Evolutionary conservation across 2,113 vertebrate species (phyloP).

Genomic region (Nipponia nippon): DNA sequence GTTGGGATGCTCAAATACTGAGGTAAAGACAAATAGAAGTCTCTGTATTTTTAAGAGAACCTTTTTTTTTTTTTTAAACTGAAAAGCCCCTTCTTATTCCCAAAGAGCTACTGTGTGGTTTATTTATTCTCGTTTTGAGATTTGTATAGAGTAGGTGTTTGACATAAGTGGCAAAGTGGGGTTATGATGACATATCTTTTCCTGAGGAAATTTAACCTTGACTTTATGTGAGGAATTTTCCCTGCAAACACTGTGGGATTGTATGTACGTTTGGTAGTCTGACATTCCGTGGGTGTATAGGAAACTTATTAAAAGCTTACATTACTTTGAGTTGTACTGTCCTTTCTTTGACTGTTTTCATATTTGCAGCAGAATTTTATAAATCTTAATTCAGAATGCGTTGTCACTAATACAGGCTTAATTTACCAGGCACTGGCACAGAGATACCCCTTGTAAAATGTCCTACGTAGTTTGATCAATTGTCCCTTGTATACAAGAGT

Average conservation of each 20-base stretch:
- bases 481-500: background rate
- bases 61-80: background rate
- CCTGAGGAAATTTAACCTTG: slow-evolving; percentile 44
- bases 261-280: background rate
- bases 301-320: background rate
- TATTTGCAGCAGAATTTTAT: background rate
- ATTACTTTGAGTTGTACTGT: background rate
- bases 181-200: slow-evolving; percentile 50
- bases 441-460: accelerated
- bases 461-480: accelerated
- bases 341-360: background rate
- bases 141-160: slow-evolving; percentile 23
- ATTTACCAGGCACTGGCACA: background rate
- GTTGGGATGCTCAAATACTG: background rate
- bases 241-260: background rate
- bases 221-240: slow-evolving; percentile 31
- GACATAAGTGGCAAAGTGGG: slow-evolving; percentile 1
- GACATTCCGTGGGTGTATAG: background rate
- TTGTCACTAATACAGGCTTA: background rate
- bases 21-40: background rate
- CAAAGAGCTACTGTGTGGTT: background rate
- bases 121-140: slow-evolving; percentile 14
- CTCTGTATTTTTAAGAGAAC: background rate
- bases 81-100: slow-evolving; percentile 9
- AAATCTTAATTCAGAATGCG: background rate